A percentile compares a stretch with the other conserved stretches of the same genome.
These are phyloP conservation scores for Lycocerus yunnanus DNA, from an alignment of 2,888 invertebrate species.

Conservation along the genomic window DNA sequence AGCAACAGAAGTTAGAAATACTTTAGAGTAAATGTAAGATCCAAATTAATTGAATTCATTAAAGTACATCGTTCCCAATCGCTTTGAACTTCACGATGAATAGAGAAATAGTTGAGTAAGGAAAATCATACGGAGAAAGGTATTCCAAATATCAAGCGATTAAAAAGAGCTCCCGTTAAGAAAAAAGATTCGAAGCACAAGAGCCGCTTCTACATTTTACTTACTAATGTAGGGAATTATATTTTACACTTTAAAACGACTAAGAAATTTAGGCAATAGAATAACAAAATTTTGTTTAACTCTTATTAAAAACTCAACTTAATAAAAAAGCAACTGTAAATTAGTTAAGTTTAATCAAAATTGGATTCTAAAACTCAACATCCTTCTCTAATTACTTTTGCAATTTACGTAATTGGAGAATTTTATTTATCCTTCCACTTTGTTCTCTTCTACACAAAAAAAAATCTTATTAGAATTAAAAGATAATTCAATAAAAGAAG, in stretches of 20 bases:
- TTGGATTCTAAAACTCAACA: neutral
- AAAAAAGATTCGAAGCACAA: neutral
- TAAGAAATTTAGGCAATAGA: neutral
- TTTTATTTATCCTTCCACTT: neutral
- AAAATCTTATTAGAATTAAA: neutral
- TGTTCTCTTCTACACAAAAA: neutral
- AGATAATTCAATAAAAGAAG: neutral
- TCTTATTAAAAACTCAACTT: neutral
- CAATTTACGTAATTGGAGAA: neutral
- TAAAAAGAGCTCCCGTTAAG: neutral
- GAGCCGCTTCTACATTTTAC: neutral
- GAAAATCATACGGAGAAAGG: conserved; percentile 1
- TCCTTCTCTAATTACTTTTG: neutral
- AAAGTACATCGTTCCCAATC: neutral
- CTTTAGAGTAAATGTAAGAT: neutral
- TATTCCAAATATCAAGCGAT: neutral
- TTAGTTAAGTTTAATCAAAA: neutral
- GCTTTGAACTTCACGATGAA: neutral
- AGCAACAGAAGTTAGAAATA: neutral
- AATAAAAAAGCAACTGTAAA: neutral
- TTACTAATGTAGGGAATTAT: neutral
- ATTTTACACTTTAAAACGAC: conserved; percentile 1
- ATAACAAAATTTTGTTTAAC: neutral
- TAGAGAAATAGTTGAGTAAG: conserved; percentile 1
- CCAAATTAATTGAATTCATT: conserved; percentile 3